Conservation (phyloP, 64 coral and sea anemone species). For the Montipora capricornis region DNA sequence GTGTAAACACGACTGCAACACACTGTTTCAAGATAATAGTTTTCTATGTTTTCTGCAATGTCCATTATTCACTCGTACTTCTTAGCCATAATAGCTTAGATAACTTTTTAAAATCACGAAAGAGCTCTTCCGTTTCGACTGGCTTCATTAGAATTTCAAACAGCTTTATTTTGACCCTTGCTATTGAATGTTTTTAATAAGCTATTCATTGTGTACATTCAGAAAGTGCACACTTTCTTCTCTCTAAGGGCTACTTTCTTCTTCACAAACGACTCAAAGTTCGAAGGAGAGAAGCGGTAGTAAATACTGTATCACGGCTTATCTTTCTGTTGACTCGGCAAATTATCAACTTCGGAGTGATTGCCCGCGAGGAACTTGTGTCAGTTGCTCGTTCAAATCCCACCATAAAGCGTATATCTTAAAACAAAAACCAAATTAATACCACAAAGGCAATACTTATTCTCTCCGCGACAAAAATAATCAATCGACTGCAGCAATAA, state of each 20-base stretch:
- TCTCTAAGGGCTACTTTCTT: not conserved
- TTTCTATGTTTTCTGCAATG: conserved; percentile 10
- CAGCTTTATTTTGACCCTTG: conserved; percentile 85
- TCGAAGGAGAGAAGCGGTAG: not conserved
- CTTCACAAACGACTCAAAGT: not conserved
- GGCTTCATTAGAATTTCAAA: conserved; percentile 96
- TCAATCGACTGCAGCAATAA: conserved; percentile 81
- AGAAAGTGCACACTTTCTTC: conserved; percentile 67
- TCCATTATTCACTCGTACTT: conserved; percentile 53
- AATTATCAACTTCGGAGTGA: conserved; percentile 24
- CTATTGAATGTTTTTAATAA: conserved; percentile 99
- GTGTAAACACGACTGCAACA: conserved; percentile 55
- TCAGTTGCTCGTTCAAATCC: conserved; percentile 68
- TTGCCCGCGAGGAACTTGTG: conserved; percentile 59
- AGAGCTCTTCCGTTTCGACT: conserved; percentile 38
- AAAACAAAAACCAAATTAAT: conserved; percentile 99
- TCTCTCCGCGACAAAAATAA: conserved; percentile 92
- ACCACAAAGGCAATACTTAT: conserved; percentile 90
- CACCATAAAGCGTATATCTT: conserved; percentile 75
- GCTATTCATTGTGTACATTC: conserved; percentile 97
- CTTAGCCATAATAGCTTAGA: conserved; percentile 57
- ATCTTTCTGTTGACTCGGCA: not conserved
- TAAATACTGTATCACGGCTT: not conserved
- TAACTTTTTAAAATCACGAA: conserved; percentile 58
- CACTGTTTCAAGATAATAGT: conserved; percentile 63